Conservation (phyloP, 2,797 vertebrate genomes). For the Xiphophorus birchmanni region DNA sequence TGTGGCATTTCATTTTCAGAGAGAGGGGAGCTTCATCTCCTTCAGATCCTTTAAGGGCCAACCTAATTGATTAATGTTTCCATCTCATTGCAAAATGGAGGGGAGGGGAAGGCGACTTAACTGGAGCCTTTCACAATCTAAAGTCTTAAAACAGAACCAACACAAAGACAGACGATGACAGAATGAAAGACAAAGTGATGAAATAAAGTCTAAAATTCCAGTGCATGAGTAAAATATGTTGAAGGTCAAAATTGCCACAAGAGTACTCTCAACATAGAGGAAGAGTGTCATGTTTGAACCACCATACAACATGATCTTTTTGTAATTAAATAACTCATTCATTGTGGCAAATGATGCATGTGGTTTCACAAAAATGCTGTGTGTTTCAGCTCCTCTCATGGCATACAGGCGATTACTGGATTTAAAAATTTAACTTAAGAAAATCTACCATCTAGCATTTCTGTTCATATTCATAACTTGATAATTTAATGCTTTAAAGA, state of each 20-base stretch:
- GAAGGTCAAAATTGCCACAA: conserved; percentile 69
- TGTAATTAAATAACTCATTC: conserved; percentile 63
- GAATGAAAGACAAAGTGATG: conserved; percentile 64
- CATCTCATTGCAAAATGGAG: conserved; percentile 71
- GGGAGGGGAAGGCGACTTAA: conserved; percentile 58
- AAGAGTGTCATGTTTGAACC: conserved; percentile 16
- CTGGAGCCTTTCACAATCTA: conserved; percentile 72
- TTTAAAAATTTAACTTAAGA: conserved; percentile 71
- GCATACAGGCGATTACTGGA: conserved; percentile 62
- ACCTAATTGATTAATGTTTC: conserved; percentile 84
- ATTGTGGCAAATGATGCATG: conserved; percentile 56
- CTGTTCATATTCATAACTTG: conserved; percentile 33
- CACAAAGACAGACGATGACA: conserved; percentile 70
- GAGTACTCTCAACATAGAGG: conserved; percentile 22
- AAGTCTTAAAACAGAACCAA: conserved; percentile 66
- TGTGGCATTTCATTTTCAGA: conserved; percentile 81
- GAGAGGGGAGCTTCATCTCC: conserved; percentile 77
- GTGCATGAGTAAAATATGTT: conserved; percentile 64
- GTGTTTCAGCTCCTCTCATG: conserved; percentile 71
- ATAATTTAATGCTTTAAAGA: conserved; percentile 45
- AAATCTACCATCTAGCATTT: conserved; percentile 60
- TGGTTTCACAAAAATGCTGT: conserved; percentile 58
- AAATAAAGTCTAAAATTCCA: conserved; percentile 67
- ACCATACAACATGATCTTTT: conserved; percentile 20
- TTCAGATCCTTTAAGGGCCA: conserved; percentile 79